Evolutionary conservation across 2,113 vertebrate genomes (phyloP), one percentile per base, ranked within the genome.

Genomic region (Monopterus albus): DNA sequence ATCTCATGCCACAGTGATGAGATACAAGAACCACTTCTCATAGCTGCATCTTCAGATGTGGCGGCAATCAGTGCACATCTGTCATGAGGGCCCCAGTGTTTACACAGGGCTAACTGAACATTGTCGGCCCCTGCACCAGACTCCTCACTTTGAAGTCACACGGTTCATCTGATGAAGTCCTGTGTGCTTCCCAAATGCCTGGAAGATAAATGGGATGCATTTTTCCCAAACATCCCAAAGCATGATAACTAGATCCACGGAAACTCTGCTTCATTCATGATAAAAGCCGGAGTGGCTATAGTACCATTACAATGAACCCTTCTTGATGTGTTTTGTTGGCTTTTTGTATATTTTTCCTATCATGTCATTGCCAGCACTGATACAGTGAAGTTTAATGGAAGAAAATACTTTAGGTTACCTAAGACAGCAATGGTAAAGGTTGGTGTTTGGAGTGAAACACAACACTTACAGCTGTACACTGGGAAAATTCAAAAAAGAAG

Each of bases 61-160:
- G 55, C 64, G 25, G 43, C 47, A 78, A 84, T 88, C 77, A 68
- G 65, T 2, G 6, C 81, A 80, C 82, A 90, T 90, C 84, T 84
- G 82, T 73, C 66, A 43, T 73, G 52, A 76, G 50, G 60, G 79
- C 82, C 82, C 87, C 78, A 28, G 55, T 86, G 85, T 92, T 90
- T 91, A 90, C 79, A 78, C 43, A 70, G 45, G 46, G 31, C 63
- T 59, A 67, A 78, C 69, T 31, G 46, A 33, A 21, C 50, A 50
- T 18, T 31, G 51, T 82, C 76, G 67, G 73, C 38, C 45, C 26
- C 74, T 14, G 64, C 77, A 38, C 61, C 72, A 23, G 72, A 20
- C 26, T 50, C 45, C 56, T 66, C 59, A 4, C 81, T 89, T 88
- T 86, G 79, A 92, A 78, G 64, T 46, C 8, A 4, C 23, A 1